A percentile compares a stretch with the other conserved stretches of the same genome.
phyloP scores from a whole-genome alignment of 2,888 invertebrate genomes.

The Athalia circularis region DNA sequence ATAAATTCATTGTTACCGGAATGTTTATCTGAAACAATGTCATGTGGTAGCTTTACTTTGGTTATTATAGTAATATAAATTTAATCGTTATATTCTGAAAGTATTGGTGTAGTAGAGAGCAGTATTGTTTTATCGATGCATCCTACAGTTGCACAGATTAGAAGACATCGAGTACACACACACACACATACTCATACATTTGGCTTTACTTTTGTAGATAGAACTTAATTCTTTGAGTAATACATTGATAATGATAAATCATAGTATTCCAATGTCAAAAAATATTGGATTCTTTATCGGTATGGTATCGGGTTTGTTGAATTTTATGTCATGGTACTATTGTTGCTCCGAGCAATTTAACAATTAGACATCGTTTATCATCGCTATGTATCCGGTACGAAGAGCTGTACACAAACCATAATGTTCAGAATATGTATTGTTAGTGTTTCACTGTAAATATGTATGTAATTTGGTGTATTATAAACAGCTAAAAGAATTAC shows the following conservation, averaged over 20 bases:
- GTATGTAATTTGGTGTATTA: conserved; percentile 48
- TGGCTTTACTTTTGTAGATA: conserved; percentile 16
- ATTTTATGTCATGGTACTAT: conserved; percentile 31
- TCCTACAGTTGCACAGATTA: not conserved
- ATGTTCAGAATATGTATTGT: conserved; percentile 36
- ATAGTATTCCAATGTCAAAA: conserved; percentile 27
- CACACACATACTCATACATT: conserved; percentile 28
- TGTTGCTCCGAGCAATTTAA: conserved; percentile 31
- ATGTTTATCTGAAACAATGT: conserved; percentile 43
- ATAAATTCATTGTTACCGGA: conserved; percentile 39
- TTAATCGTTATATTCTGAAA: conserved; percentile 23
- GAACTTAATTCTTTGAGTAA: conserved; percentile 1
- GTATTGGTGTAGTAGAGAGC: conserved; percentile 36
- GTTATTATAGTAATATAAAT: conserved; percentile 16
- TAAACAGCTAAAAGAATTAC: conserved; percentile 40
- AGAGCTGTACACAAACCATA: not conserved
- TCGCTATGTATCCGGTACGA: conserved; percentile 21
- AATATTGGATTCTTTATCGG: conserved; percentile 30
- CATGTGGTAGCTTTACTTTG: conserved; percentile 38
- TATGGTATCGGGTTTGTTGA: conserved; percentile 44
- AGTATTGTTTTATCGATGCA: conserved; percentile 35
- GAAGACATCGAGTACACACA: conserved; percentile 8
- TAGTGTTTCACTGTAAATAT: conserved; percentile 49
- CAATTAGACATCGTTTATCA: conserved; percentile 32
- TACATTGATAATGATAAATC: conserved; percentile 18